Percentiles rank a stretch among this genome's conserved stretches.
These are phyloP conservation scores for Campopleginae sp. DNA, from an alignment of 2,888 invertebrate genomes.

Conservation along the genomic window DNA sequence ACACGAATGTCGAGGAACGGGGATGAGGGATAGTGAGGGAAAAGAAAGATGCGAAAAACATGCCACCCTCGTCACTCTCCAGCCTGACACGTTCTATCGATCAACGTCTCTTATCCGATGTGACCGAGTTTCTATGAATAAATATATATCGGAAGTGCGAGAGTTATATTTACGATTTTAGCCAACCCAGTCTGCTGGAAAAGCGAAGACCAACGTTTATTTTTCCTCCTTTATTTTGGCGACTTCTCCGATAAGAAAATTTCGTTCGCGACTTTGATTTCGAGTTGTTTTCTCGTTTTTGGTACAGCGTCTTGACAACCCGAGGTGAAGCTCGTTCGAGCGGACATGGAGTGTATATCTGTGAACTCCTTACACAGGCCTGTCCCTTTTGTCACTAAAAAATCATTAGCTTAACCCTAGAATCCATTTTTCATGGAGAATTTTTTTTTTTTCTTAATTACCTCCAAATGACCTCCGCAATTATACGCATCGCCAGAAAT, in stretches of 20 bases:
- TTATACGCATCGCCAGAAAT: background rate
- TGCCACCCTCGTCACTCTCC: slow-evolving; percentile 60
- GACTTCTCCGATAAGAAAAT: slow-evolving; percentile 44
- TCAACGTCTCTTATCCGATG: slow-evolving; percentile 59
- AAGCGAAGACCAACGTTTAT: slow-evolving; percentile 45
- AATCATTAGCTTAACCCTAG: background rate
- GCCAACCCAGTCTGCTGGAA: slow-evolving; percentile 13
- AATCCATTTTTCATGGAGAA: background rate
- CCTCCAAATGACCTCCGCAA: background rate
- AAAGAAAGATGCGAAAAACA: slow-evolving; percentile 35
- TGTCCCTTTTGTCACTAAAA: background rate
- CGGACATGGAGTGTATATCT: background rate
- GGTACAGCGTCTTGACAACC: background rate
- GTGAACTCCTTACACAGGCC: no score
- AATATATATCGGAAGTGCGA: background rate
- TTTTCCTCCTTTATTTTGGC: background rate
- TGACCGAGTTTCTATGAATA: background rate
- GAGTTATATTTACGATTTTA: slow-evolving; percentile 23
- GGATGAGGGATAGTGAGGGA: slow-evolving; percentile 19
- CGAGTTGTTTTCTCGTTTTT: slow-evolving; percentile 42
- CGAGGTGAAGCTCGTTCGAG: background rate
- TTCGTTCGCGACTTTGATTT: slow-evolving; percentile 43
- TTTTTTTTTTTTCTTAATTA: background rate
- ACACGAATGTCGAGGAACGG: background rate
- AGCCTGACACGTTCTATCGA: slow-evolving; percentile 64